Evolutionary conservation across 2,113 vertebrate genomes (phyloP), one percentile per base, ranked within the genome.

Genomic region (Ibidorhyncha struthersii): DNA sequence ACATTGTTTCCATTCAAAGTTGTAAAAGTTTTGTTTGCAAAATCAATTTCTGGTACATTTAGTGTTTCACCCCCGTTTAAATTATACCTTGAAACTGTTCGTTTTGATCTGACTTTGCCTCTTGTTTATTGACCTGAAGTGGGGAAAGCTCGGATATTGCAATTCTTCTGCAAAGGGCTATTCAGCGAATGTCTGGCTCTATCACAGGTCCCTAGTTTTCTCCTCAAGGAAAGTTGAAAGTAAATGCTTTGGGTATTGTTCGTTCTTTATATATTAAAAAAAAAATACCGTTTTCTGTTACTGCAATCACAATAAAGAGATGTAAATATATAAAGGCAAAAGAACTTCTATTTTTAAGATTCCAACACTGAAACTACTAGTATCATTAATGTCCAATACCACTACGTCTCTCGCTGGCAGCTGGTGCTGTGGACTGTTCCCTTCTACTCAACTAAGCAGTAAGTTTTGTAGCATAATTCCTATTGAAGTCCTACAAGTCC

Each of bases 251-350:
- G n/a, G 93, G 55, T 70, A 65, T 92, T 89, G 50, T 69, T 74
- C n/a, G 59, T 89, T 94, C 76, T 83, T 87, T 94, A 86, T 85
- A 95, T 90, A 94, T 53, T n/a, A 14, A 43, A 71, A 52, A 63
- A 41, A 53, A 49, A 52, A 67, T 36, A 53, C 49, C 22, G 29
- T 82, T 94, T 91, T 74, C 40, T 91, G 91, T 96, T 50, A 88
- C 26, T 69, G 59, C 66, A 49, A 49, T 40, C 55, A 56, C 93
- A 93, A 96, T 89, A 95, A 94, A 97, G 72, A 92, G n/a, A 55
- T 76, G 58, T 9, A 69, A 61, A 73, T 77, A 86, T 23, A 78
- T 43, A 71, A 94, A 96, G 56, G 69, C 7, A 45, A 78, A 72
- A 55, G 26, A 81, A 32, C 45, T 78, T 86, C 14, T 30, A 90